Evolutionary conservation across 2,888 invertebrate genomes (phyloP).

Genomic region (Stratiomys singularior): DNA sequence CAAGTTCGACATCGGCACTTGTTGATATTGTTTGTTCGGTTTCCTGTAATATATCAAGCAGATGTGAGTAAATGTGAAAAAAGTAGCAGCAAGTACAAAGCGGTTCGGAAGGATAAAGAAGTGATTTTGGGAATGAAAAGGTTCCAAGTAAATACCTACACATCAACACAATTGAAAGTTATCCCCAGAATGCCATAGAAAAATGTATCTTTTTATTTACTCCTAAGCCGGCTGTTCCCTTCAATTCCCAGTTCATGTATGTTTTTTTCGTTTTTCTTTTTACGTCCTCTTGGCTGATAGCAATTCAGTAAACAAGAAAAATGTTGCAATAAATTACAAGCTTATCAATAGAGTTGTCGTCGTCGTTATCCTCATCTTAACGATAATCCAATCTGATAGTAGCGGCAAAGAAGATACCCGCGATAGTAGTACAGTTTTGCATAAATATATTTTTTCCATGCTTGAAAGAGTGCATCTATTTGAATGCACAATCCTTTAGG

Average conservation of each 20-base stretch:
- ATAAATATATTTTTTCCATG: background rate
- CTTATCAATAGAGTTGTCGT: constrained; percentile 33
- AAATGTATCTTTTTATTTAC: background rate
- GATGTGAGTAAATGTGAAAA: constrained; percentile 1
- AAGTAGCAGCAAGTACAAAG: background rate
- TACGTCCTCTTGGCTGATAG: background rate
- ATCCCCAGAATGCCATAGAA: constrained; percentile 4
- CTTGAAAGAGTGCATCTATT: background rate
- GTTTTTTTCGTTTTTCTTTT: background rate
- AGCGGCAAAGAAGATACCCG: background rate
- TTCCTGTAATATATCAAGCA: background rate
- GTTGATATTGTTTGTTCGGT: background rate
- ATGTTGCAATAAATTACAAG: constrained; percentile 25
- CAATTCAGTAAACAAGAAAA: background rate
- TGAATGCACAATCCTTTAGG: background rate
- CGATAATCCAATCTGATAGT: constrained; percentile 25
- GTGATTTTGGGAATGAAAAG: background rate
- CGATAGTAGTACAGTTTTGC: background rate
- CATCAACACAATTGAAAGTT: constrained; percentile 6
- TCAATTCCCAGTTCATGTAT: background rate
- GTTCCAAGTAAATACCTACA: background rate
- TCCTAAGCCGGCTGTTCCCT: background rate
- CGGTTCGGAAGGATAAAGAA: background rate
- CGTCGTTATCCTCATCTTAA: constrained; percentile 3
- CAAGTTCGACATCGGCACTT: background rate